Evolutionary conservation across 2,113 vertebrate species (phyloP).

Genomic region (Lagopus leucura): DNA sequence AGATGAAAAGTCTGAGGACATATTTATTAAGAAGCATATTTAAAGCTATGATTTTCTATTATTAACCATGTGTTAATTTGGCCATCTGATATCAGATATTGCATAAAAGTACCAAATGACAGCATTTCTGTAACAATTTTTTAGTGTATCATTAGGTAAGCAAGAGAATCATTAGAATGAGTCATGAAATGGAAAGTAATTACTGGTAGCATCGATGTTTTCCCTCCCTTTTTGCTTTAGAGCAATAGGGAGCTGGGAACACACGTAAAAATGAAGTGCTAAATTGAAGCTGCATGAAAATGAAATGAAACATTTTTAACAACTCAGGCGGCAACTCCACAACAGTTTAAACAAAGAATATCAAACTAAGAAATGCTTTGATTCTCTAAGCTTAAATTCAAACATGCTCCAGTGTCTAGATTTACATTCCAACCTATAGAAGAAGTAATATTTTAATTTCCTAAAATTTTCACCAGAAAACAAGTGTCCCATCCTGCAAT

Average conservation of each 20-base stretch:
- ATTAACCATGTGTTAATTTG: background rate
- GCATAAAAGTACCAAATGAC: background rate
- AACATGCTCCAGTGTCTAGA: background rate
- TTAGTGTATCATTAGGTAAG: background rate
- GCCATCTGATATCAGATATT: background rate
- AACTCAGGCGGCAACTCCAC: background rate
- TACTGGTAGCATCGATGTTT: background rate
- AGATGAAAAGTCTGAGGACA: background rate
- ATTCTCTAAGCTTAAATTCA: background rate
- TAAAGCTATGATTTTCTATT: background rate
- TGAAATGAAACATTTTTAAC: background rate
- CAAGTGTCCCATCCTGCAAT: background rate
- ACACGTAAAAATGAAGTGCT: background rate
- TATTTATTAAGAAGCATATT: background rate
- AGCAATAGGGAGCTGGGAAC: background rate
- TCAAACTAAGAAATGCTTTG: background rate
- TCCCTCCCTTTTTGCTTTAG: background rate
- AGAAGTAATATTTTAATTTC: conserved; percentile 8
- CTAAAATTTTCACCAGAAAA: conserved; percentile 1
- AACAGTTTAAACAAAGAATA: background rate
- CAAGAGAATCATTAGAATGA: background rate
- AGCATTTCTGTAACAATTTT: background rate
- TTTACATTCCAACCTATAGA: background rate
- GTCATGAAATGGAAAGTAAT: background rate
- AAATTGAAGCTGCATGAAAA: background rate